phyloP scores from a whole-genome alignment of 1,140 invertebrate genomes.

The Rhopalosiphum maidis region DNA sequence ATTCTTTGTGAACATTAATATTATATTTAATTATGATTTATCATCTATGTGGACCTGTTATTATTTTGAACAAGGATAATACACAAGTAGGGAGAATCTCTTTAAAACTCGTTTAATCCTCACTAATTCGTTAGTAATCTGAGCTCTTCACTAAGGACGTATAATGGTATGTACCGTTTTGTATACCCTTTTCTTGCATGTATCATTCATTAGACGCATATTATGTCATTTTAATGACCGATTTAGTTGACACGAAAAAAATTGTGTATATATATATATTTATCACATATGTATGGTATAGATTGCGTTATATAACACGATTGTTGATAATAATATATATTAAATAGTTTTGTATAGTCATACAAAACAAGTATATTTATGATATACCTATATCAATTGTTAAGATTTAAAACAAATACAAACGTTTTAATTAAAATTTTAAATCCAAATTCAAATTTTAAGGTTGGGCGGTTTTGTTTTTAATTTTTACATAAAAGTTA shows the following conservation, averaged over 20 bases:
- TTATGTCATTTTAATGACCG: slow-evolving; percentile 32
- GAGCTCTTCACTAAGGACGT: neutral
- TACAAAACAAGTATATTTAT: neutral
- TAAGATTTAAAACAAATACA: neutral
- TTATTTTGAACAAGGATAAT: neutral
- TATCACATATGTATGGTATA: neutral
- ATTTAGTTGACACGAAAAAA: neutral
- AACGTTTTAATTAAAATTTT: neutral
- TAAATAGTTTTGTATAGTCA: neutral
- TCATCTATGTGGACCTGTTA: neutral
- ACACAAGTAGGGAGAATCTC: neutral
- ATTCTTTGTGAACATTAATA: neutral
- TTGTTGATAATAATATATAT: neutral
- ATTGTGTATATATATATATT: too few relatives aligned
- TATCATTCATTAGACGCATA: neutral
- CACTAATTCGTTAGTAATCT: slow-evolving; percentile 42
- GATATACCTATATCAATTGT: neutral
- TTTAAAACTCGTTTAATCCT: slow-evolving; percentile 34
- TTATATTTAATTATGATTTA: slow-evolving; percentile 35
- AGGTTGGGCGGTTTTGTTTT: neutral
- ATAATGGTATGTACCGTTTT: slow-evolving; percentile 15
- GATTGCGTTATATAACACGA: neutral
- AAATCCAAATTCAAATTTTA: neutral
- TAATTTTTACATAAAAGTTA: neutral
- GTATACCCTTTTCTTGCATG: neutral